Evolutionary conservation across 2,797 vertebrate genomes (phyloP).

Genomic region (Sebastes melanostomus): DNA sequence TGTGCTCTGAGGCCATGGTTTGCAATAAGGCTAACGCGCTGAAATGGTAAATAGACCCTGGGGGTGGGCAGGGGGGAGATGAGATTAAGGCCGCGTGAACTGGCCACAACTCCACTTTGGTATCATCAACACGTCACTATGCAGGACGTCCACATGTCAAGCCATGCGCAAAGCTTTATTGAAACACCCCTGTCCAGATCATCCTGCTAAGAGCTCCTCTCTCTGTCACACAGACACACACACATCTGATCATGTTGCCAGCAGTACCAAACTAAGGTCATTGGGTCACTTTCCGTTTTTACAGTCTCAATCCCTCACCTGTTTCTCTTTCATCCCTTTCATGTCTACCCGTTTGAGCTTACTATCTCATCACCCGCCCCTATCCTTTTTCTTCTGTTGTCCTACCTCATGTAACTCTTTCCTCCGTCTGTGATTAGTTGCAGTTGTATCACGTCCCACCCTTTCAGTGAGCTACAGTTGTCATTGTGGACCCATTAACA

Average conservation of each 20-base stretch:
- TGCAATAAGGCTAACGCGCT: slow-evolving; percentile 50
- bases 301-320: slow-evolving; percentile 1
- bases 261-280: slow-evolving; percentile 26
- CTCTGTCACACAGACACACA: slow-evolving; percentile 15
- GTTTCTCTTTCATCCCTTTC: not conserved
- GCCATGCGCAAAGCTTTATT: slow-evolving; percentile 58
- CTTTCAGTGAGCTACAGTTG: slow-evolving; percentile 8
- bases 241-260: slow-evolving; percentile 19
- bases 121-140: slow-evolving; percentile 62
- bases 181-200: slow-evolving; percentile 48
- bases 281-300: slow-evolving; percentile 15
- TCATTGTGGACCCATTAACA: slow-evolving; percentile 29
- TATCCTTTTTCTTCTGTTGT: not conserved
- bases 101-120: slow-evolving; percentile 54
- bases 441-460: not conserved
- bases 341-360: not conserved
- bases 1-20: slow-evolving; percentile 17
- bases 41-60: slow-evolving; percentile 54
- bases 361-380: not conserved
- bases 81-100: slow-evolving; percentile 70
- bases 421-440: slow-evolving; percentile 9
- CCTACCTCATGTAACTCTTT: not conserved
- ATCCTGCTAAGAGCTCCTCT: slow-evolving; percentile 19
- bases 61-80: slow-evolving; percentile 13
- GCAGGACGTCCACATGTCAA: slow-evolving; percentile 57